Conservation (phyloP, 2,113 vertebrate genomes). For the Polypterus senegalus region DNA sequence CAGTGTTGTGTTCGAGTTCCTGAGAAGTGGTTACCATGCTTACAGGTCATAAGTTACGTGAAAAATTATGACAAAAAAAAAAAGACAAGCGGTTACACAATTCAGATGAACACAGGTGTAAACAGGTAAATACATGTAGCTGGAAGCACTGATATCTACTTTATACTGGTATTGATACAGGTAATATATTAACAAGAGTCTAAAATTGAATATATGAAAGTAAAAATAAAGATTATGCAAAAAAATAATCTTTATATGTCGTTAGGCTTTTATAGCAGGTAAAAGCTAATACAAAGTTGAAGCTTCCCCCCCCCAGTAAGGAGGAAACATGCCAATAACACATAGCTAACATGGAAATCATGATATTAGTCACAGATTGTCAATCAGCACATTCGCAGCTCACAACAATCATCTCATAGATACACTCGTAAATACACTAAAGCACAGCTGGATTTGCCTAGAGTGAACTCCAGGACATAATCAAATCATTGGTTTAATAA, state of each 20-base stretch:
- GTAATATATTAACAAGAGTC: slow-evolving; percentile 39
- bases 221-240: slow-evolving; percentile 36
- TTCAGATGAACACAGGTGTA: slow-evolving; percentile 55
- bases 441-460: not conserved
- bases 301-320: slow-evolving; percentile 24
- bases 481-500: too few species aligned
- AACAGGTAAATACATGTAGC: slow-evolving; percentile 63
- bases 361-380: slow-evolving; percentile 47
- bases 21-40: slow-evolving; percentile 67
- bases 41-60: slow-evolving; percentile 50
- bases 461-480: too few species aligned
- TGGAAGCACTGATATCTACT: slow-evolving; percentile 29
- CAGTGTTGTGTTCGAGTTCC: slow-evolving; percentile 61
- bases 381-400: slow-evolving; percentile 40
- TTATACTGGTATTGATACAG: slow-evolving; percentile 51
- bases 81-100: too few species aligned
- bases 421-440: slow-evolving; percentile 26
- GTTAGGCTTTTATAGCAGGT: slow-evolving; percentile 57
- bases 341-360: slow-evolving; percentile 18
- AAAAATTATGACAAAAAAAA: slow-evolving; percentile 25
- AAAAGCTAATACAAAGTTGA: slow-evolving; percentile 28
- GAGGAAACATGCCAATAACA: slow-evolving; percentile 24
- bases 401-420: slow-evolving; percentile 9
- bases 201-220: slow-evolving; percentile 25
- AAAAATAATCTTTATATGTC: slow-evolving; percentile 62